These are phyloP conservation scores for Cataglyphis albicans DNA, from an alignment of 2,888 invertebrate genomes.

Conservation along the genomic window DNA sequence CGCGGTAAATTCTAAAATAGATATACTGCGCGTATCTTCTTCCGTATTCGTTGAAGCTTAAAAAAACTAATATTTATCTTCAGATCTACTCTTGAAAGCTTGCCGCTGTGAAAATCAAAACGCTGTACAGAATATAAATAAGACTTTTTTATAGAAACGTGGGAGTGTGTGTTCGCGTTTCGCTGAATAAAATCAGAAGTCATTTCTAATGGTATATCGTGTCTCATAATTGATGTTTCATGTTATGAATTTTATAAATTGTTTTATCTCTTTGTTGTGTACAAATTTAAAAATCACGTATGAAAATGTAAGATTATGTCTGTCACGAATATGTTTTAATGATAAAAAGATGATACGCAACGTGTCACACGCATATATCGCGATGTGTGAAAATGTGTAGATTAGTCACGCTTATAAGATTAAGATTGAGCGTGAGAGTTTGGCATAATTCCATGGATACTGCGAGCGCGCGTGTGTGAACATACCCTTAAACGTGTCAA, in stretches of 20 bases:
- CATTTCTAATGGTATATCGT: constrained; percentile 24
- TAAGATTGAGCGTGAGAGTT: constrained; percentile 7
- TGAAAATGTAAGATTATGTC: not conserved
- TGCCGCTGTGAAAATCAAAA: constrained; percentile 60
- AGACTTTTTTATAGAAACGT: constrained; percentile 53
- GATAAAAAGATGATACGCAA: constrained; percentile 2
- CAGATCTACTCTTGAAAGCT: constrained; percentile 41
- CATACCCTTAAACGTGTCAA: constrained; percentile 73
- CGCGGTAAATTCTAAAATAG: constrained; percentile 31
- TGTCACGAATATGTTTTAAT: constrained; percentile 27
- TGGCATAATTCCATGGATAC: constrained; percentile 24
- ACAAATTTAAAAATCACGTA: constrained; percentile 29
- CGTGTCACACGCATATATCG: constrained; percentile 1
- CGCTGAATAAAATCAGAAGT: constrained; percentile 18
- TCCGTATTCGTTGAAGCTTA: constrained; percentile 36
- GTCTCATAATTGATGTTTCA: constrained; percentile 37
- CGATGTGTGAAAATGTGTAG: not conserved
- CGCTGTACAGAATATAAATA: constrained; percentile 43
- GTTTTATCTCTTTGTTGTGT: constrained; percentile 29
- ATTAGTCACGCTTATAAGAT: constrained; percentile 20
- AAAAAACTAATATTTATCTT: constrained; percentile 25
- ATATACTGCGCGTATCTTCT: constrained; percentile 13
- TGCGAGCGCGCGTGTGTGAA: constrained; percentile 75
- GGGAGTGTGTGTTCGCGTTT: constrained; percentile 28
- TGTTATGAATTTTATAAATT: constrained; percentile 35